A percentile compares a stretch with the other conserved stretches of the same genome.
Evolutionary conservation across 2,113 vertebrate genomes (phyloP).

Genomic region (Pluvialis apricaria): DNA sequence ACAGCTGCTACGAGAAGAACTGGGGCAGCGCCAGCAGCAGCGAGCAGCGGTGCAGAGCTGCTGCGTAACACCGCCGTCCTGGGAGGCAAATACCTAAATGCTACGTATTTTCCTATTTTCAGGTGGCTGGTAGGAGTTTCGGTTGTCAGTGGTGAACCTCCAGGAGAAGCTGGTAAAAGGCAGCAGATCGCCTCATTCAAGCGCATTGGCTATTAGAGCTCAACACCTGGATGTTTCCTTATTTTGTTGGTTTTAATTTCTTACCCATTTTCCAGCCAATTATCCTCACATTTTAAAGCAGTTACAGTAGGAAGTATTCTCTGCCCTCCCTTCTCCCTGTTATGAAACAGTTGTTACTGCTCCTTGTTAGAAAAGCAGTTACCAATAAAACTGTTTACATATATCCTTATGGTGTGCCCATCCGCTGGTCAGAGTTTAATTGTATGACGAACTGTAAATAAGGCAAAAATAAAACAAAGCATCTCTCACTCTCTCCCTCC

Average conservation of each 20-base stretch:
- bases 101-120: not conserved
- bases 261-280: not conserved
- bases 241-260: not conserved
- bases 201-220: not conserved
- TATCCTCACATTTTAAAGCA: not conserved
- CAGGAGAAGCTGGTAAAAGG: not conserved
- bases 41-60: not conserved
- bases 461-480: not conserved
- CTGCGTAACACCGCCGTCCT: rapidly evolving
- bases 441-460: not conserved
- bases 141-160: not conserved
- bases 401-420: not conserved
- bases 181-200: not conserved
- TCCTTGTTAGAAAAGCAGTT: not conserved
- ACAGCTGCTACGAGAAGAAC: not conserved
- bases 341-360: not conserved
- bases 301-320: not conserved
- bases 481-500: not conserved
- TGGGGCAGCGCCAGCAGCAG: not conserved
- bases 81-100: not conserved
- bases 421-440: not conserved
- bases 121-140: not conserved
- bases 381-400: not conserved
- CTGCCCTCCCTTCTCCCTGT: not conserved
- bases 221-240: not conserved